Evolutionary conservation across 2,113 vertebrate genomes (phyloP).

Genomic region (Clarias magur): DNA sequence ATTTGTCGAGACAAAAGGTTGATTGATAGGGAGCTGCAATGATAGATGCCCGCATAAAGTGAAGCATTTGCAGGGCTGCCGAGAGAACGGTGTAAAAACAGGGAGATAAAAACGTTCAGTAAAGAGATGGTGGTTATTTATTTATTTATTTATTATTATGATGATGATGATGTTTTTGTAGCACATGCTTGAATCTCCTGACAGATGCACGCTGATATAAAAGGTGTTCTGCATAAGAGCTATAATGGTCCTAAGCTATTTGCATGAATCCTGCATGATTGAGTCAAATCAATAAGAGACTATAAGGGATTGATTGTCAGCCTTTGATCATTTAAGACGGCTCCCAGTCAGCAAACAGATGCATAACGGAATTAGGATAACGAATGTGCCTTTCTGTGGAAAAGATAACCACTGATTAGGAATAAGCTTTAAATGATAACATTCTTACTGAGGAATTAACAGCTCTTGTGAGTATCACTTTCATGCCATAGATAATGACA

Average conservation of each 20-base stretch:
- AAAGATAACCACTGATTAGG: background rate
- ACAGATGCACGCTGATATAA: background rate
- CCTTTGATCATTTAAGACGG: slow-evolving; percentile 32
- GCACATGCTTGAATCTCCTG: background rate
- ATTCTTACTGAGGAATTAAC: background rate
- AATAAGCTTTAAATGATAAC: background rate
- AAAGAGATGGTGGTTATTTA: background rate
- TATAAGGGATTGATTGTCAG: background rate
- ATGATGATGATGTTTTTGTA: too few relatives aligned
- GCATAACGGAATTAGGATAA: slow-evolving; percentile 9
- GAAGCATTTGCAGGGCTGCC: background rate
- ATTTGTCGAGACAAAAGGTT: slow-evolving; percentile 15
- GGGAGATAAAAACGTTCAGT: background rate
- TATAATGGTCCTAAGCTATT: background rate
- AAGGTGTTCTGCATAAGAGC: background rate
- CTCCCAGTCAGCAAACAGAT: background rate
- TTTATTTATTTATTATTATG: background rate
- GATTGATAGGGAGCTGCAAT: slow-evolving; percentile 35
- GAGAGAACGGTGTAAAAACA: background rate
- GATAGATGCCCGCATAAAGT: background rate
- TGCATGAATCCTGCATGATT: background rate
- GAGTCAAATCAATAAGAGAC: background rate
- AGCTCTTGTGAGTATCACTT: slow-evolving; percentile 5
- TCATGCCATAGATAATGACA: background rate
- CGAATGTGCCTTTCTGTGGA: background rate